Percentiles rank a stretch among this genome's conserved stretches.
These are phyloP conservation scores for Dryobotodes eremita DNA, from an alignment of 2,888 invertebrate species.

Conservation along the genomic window DNA sequence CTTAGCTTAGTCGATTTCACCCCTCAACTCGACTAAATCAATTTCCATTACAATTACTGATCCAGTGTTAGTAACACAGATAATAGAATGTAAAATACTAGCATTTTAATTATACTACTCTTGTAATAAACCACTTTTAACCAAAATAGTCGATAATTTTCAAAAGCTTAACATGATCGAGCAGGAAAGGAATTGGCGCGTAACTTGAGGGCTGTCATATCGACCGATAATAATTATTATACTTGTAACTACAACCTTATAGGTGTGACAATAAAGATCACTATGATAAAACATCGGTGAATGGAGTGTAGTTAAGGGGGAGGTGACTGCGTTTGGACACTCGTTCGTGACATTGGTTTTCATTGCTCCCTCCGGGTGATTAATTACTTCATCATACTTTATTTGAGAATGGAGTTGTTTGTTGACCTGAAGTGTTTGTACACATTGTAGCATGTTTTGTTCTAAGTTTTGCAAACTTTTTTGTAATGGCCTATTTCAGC, in stretches of 20 bases:
- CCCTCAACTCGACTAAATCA: background rate
- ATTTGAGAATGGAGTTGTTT: background rate
- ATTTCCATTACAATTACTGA: background rate
- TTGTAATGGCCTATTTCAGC: background rate
- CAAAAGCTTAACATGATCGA: background rate
- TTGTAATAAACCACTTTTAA: background rate
- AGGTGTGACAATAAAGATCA: background rate
- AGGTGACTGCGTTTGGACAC: background rate
- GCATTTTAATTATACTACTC: background rate
- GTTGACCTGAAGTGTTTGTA: background rate
- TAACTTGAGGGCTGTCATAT: no score
- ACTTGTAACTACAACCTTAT: background rate
- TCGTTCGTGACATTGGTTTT: background rate
- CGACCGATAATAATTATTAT: background rate
- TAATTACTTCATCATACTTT: background rate
- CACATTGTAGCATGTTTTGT: background rate
- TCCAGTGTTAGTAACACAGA: background rate
- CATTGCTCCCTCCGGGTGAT: background rate
- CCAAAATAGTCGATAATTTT: background rate
- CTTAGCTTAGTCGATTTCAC: background rate
- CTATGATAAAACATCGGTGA: background rate
- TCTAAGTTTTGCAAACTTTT: background rate
- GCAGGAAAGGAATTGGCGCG: background rate
- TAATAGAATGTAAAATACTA: background rate
- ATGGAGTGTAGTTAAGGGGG: conserved; percentile 5